Conservation (phyloP, 2,797 vertebrate species). For the Echiichthys vipera region DNA sequence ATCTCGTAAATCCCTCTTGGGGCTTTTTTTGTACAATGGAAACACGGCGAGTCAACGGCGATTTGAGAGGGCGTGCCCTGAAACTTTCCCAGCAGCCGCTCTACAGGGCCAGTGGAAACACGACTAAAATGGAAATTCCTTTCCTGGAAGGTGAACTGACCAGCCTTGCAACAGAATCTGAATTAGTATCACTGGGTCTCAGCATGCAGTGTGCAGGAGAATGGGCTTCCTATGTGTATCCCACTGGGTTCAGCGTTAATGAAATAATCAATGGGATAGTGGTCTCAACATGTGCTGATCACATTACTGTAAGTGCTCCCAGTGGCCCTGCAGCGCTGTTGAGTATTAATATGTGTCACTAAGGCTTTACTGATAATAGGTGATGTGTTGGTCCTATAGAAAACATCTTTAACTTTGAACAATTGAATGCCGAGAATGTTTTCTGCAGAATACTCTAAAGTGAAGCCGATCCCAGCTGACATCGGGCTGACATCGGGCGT, state of each 20-base stretch:
- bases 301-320: constrained; percentile 48
- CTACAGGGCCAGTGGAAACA: too few relatives aligned
- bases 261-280: constrained; percentile 57
- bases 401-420: background rate
- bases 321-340: background rate
- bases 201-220: constrained; percentile 34
- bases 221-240: constrained; percentile 36
- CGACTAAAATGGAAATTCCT: constrained; percentile 28
- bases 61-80: too few relatives aligned
- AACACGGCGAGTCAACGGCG: too few relatives aligned
- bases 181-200: constrained; percentile 30
- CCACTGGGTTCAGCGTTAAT: constrained; percentile 47
- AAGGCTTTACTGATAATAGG: background rate
- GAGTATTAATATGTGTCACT: constrained; percentile 31
- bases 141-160: constrained; percentile 1
- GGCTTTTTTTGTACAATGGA: too few relatives aligned
- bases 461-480: too few relatives aligned
- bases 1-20: too few relatives aligned
- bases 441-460: background rate
- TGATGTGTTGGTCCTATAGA: background rate
- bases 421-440: background rate
- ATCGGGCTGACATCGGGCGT: too few relatives aligned
- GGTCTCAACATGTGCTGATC: constrained; percentile 36
- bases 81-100: too few relatives aligned
- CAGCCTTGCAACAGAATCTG: constrained; percentile 28